phyloP scores from a whole-genome alignment of 2,797 vertebrate species.

The Perodicticus potto region DNA sequence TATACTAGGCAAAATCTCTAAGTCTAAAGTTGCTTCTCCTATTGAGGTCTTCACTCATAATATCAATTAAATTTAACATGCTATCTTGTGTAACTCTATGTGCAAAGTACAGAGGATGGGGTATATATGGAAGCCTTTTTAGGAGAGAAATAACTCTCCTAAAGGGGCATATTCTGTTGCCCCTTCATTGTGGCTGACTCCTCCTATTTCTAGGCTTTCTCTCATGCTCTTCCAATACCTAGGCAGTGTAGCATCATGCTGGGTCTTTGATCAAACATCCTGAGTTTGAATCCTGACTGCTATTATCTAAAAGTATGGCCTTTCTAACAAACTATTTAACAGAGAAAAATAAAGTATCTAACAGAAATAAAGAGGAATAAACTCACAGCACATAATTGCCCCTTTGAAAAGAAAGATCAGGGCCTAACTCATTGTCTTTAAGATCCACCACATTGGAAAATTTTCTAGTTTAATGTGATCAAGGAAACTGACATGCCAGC shows the following conservation, averaged over 20 bases:
- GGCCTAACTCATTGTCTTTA: too few species aligned
- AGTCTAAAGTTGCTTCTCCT: constrained; percentile 3
- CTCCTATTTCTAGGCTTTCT: background rate
- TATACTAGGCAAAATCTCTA: constrained; percentile 1
- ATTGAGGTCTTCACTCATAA: background rate
- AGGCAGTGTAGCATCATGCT: background rate
- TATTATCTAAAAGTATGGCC: background rate
- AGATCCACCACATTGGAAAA: too few species aligned
- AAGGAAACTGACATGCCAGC: too few species aligned
- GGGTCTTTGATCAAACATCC: background rate
- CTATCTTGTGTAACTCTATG: background rate
- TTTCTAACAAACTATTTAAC: too few species aligned
- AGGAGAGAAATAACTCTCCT: background rate
- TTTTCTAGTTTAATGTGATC: too few species aligned
- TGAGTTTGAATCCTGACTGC: background rate
- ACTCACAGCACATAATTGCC: too few species aligned
- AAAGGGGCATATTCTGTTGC: background rate
- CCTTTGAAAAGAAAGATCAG: too few species aligned
- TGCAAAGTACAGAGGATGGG: background rate
- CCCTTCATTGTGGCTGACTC: background rate
- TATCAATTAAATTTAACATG: constrained; percentile 59
- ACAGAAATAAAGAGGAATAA: too few species aligned
- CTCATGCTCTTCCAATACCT: background rate
- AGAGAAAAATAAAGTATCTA: too few species aligned
- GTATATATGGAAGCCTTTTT: background rate